Evolutionary conservation across 1,140 invertebrate genomes (phyloP).

Genomic region (Drosophila pruinosa): DNA sequence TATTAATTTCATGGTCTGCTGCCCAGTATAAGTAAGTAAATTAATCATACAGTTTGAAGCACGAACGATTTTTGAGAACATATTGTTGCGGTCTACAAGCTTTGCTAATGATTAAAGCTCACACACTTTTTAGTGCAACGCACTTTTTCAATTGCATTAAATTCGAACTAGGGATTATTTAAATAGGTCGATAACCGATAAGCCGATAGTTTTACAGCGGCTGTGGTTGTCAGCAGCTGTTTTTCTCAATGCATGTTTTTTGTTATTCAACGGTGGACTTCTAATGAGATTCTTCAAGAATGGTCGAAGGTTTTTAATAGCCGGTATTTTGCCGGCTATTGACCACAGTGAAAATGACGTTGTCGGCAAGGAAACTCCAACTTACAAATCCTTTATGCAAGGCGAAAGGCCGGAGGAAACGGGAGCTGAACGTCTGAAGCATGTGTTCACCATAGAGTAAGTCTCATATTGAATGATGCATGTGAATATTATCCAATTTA

Average conservation of each 20-base stretch:
- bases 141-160: not conserved
- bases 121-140: not conserved
- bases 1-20: slow-evolving; percentile 4
- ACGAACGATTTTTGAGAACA: not conserved
- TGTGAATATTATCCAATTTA: not conserved
- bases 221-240: slow-evolving; percentile 54
- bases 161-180: not conserved
- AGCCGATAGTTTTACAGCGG: slow-evolving; percentile 1
- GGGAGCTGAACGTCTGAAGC: slow-evolving; percentile 83
- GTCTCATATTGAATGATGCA: slow-evolving; percentile 23
- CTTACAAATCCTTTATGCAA: slow-evolving; percentile 67
- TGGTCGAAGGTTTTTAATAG: slow-evolving; percentile 51
- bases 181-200: not conserved
- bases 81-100: not conserved
- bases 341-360: slow-evolving; percentile 43
- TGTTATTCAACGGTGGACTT: slow-evolving; percentile 78
- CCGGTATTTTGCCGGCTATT: slow-evolving; percentile 54
- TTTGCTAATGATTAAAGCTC: not conserved
- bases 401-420: slow-evolving; percentile 61
- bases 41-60: not conserved
- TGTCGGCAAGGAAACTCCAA: slow-evolving; percentile 65
- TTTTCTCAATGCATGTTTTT: slow-evolving; percentile 18
- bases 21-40: not conserved
- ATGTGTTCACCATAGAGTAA: slow-evolving; percentile 83
- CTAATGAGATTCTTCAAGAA: slow-evolving; percentile 58